Base-by-base conservation (phyloP, 2,888 invertebrate species). In the Ormyrus nitidulus region DNA sequence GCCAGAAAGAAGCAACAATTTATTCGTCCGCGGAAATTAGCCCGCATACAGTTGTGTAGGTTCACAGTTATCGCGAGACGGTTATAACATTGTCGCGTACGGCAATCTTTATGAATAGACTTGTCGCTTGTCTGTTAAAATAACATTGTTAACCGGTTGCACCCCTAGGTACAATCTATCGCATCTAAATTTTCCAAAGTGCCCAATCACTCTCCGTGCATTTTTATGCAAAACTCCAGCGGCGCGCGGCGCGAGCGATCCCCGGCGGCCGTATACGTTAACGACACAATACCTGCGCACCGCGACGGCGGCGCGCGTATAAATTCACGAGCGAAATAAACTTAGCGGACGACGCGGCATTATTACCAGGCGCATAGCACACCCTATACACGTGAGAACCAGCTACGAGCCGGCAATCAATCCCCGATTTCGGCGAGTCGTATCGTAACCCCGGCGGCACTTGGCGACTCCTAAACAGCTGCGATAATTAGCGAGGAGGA, bases 181-280 rank as follows among this genome's bases (percentile, higher is more conserved):
- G 88, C 85, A 84, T 83, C 87, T 88, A 89, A 89, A 89, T 89
- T 90, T 89, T 90, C 87, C 88, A 89, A 89, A 88, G 89, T 89
- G 86, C 85, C 88, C 89, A 88, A 89, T 89, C 89, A 88, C 87
- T 86, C 85, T 77, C 48, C 3, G 54, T 7, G 87, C 87, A 90
- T 89, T 89, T 89, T 90, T 86, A 90, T 89, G 89, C 89, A 89
- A 90, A 90, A 69, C 34, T 34, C 34, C 2, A 2, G 1, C 34
- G 13, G 83, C 73, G 82, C 83, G 84, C 83, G 77, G 83, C 83
- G 81, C 84, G 78, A 82, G 78, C 82, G 34, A 34, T 34, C 34
- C 34, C 34, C 34, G 34, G 34, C 34, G 34, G 84, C 83, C 82
- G 83, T 82, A 83, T 83, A 73, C 84, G 83, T 84, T 81, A 81